These are phyloP conservation scores for Euzophera pinguis DNA, from an alignment of 2,888 invertebrate species.

Conservation along the genomic window DNA sequence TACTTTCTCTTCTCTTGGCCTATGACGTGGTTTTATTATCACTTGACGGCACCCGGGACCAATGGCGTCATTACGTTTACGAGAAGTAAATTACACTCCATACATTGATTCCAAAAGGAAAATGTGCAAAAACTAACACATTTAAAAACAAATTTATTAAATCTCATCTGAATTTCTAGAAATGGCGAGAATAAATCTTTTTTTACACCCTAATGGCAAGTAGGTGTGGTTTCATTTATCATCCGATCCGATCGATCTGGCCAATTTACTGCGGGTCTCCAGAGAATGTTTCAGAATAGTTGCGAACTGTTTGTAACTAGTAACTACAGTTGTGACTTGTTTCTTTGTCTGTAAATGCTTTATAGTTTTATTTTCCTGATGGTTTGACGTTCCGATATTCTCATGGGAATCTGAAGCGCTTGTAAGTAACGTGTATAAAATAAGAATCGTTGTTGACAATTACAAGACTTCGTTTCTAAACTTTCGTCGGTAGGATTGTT, in stretches of 20 bases:
- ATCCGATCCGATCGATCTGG: neutral
- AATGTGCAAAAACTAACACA: no score
- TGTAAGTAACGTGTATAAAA: no score
- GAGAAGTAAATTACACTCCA: no score
- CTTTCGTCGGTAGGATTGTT: no score
- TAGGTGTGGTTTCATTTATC: constrained; percentile 3
- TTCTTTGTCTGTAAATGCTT: neutral
- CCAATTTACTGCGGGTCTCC: constrained; percentile 3
- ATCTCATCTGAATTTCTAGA: neutral
- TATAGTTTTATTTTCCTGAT: constrained; percentile 4
- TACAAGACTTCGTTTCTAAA: no score
- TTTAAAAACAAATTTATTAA: no score
- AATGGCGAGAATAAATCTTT: neutral
- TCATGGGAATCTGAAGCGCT: neutral
- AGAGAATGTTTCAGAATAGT: neutral
- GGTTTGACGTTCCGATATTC: neutral
- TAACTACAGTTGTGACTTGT: constrained; percentile 2
- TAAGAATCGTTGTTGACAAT: no score
- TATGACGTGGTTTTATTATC: no score
- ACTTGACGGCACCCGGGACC: no score
- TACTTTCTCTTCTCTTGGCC: no score
- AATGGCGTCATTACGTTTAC: no score
- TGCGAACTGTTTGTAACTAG: neutral
- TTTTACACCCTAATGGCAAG: constrained; percentile 7
- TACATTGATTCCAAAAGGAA: no score